These are phyloP conservation scores for Notamacropus eugenii DNA, from an alignment of 2,797 vertebrate genomes.

Conservation along the genomic window DNA sequence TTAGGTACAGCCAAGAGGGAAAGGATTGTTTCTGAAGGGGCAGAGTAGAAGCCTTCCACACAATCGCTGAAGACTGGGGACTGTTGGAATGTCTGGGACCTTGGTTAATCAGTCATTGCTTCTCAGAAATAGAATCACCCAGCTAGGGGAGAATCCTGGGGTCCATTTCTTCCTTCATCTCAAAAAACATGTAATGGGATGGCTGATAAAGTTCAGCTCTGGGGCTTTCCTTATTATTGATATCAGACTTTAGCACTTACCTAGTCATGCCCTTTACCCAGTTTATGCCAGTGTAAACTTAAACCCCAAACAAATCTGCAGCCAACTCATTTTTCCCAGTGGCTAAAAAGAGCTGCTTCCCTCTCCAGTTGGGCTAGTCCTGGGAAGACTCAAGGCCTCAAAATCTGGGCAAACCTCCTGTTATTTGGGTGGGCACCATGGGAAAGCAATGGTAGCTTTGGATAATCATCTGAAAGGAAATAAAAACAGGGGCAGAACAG, in stretches of 20 bases:
- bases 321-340: neutral
- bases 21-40: conserved; percentile 22
- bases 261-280: neutral
- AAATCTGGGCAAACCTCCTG: conserved; percentile 1
- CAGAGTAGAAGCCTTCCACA: neutral
- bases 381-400: neutral
- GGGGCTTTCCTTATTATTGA: neutral
- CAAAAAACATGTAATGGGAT: neutral
- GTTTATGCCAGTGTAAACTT: neutral
- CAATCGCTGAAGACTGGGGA: neutral
- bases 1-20: neutral
- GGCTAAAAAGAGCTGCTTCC: neutral
- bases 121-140: neutral
- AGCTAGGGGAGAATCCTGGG: neutral
- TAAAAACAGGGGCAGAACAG: neutral
- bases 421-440: neutral
- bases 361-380: conserved; percentile 13
- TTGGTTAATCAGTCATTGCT: neutral
- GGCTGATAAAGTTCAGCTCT: neutral
- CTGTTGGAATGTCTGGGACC: too few relatives aligned
- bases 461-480: neutral
- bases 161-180: neutral
- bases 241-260: neutral
- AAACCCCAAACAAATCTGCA: neutral
- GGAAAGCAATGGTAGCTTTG: neutral